Percentiles rank a stretch among this genome's conserved stretches.
phyloP scores from a whole-genome alignment of 2,797 vertebrate genomes.

The Taenioides sp. region DNA sequence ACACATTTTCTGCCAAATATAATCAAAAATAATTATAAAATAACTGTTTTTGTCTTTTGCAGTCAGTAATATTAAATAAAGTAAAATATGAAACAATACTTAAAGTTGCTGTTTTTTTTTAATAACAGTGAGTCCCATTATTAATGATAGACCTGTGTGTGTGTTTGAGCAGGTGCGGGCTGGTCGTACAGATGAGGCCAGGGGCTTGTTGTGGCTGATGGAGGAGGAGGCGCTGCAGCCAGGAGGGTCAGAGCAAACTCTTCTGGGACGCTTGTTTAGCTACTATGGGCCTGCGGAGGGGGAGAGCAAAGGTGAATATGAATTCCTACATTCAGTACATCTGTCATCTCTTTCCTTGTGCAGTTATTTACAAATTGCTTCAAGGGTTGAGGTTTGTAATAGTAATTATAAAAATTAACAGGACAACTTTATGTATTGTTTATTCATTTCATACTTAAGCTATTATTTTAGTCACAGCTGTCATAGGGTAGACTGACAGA shows the following conservation, averaged over 20 bases:
- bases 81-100: too few relatives aligned
- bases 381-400: neutral
- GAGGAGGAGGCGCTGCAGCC: slow-evolving; percentile 93
- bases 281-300: slow-evolving; percentile 93
- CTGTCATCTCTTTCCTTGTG: neutral
- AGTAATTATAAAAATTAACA: neutral
- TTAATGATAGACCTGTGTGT: neutral
- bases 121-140: neutral
- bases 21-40: too few relatives aligned
- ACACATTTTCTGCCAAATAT: neutral
- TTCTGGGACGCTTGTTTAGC: slow-evolving; percentile 89
- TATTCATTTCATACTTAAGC: too few relatives aligned
- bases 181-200: slow-evolving; percentile 85
- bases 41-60: too few relatives aligned
- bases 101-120: too few relatives aligned
- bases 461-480: too few relatives aligned
- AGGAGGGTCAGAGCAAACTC: slow-evolving; percentile 84
- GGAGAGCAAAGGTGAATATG: slow-evolving; percentile 83
- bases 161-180: slow-evolving; percentile 82
- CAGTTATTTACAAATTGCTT: neutral
- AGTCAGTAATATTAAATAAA: too few relatives aligned
- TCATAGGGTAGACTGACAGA: too few relatives aligned
- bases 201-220: slow-evolving; percentile 96
- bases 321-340: neutral
- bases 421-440: too few relatives aligned